Evolutionary conservation across 2,797 vertebrate species (phyloP).

Genomic region (Euthynnus affinis): DNA sequence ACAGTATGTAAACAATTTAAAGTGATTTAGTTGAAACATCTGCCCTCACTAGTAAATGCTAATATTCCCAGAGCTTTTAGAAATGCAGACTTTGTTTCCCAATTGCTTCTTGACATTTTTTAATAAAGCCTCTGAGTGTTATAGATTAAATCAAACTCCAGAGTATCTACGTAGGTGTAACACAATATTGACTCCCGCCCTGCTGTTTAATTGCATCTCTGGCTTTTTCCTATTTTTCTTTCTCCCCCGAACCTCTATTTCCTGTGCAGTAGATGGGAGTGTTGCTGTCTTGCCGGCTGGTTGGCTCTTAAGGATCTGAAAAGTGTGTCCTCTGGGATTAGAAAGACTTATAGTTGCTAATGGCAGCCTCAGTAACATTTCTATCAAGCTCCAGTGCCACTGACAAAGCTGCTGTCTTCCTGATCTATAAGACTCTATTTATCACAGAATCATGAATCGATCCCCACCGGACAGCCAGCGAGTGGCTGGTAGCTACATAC

Average conservation of each 20-base stretch:
- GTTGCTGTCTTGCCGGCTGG: slow-evolving; percentile 12
- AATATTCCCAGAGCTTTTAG: not conserved
- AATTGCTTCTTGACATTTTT: slow-evolving; percentile 36
- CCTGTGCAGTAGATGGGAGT: slow-evolving; percentile 17
- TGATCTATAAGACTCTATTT: slow-evolving; percentile 68
- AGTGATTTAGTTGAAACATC: slow-evolving; percentile 5
- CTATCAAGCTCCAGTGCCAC: slow-evolving; percentile 58
- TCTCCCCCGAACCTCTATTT: slow-evolving; percentile 28
- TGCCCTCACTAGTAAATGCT: not conserved
- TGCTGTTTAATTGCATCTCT: slow-evolving; percentile 49
- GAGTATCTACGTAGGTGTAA: slow-evolving; percentile 24
- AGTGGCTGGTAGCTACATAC: slow-evolving; percentile 29
- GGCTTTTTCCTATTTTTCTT: slow-evolving; percentile 26
- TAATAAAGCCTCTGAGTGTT: slow-evolving; percentile 56
- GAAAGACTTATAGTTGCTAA: slow-evolving; percentile 65
- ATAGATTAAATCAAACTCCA: slow-evolving; percentile 43
- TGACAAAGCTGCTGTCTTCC: slow-evolving; percentile 60
- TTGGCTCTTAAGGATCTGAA: slow-evolving; percentile 39
- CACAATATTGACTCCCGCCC: slow-evolving; percentile 23
- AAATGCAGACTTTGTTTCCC: slow-evolving; percentile 25
- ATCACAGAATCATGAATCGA: slow-evolving; percentile 68
- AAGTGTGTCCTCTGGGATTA: slow-evolving; percentile 52
- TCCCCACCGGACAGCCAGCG: slow-evolving; percentile 31
- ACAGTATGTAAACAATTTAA: not conserved
- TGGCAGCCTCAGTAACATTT: slow-evolving; percentile 61